These are phyloP conservation scores for Allobates femoralis DNA, from an alignment of 2,797 vertebrate genomes.

Conservation along the genomic window DNA sequence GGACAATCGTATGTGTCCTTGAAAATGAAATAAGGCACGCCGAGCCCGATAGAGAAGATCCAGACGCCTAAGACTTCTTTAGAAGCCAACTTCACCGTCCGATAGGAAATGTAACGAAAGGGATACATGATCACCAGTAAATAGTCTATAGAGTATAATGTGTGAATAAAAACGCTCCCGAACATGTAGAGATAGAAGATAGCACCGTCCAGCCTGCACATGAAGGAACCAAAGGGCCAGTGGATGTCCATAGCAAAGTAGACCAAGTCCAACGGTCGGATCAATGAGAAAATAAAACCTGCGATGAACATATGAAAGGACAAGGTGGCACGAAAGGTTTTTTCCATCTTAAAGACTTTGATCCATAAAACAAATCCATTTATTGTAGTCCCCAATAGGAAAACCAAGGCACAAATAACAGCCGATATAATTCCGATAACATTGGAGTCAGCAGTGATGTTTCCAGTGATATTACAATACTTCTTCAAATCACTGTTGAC, in stretches of 20 bases:
- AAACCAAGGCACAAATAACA: neutral
- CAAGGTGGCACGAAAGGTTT: neutral
- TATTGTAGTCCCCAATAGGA: neutral
- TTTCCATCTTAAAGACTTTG: slow-evolving; percentile 13
- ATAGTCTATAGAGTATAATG: slow-evolving; percentile 12
- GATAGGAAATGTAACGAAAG: neutral
- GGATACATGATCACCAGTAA: neutral
- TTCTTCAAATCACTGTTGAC: neutral
- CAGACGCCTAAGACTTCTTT: neutral
- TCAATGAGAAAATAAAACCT: neutral
- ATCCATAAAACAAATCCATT: slow-evolving; percentile 21
- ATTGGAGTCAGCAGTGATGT: neutral
- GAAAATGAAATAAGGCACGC: neutral
- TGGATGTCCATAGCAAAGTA: slow-evolving; percentile 8
- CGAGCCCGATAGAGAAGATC: neutral
- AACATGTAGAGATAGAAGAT: slow-evolving; percentile 4
- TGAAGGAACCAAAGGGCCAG: slow-evolving; percentile 18
- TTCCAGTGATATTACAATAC: neutral
- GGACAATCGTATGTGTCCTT: slow-evolving; percentile 5
- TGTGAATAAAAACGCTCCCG: neutral
- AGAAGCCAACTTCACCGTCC: neutral
- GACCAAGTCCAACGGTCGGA: slow-evolving; percentile 16
- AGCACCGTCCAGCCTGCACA: neutral
- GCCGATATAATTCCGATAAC: neutral
- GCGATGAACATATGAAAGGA: neutral